These are phyloP conservation scores for Meloidogyne hapla DNA, from an alignment of 1,140 invertebrate species.

Conservation along the genomic window DNA sequence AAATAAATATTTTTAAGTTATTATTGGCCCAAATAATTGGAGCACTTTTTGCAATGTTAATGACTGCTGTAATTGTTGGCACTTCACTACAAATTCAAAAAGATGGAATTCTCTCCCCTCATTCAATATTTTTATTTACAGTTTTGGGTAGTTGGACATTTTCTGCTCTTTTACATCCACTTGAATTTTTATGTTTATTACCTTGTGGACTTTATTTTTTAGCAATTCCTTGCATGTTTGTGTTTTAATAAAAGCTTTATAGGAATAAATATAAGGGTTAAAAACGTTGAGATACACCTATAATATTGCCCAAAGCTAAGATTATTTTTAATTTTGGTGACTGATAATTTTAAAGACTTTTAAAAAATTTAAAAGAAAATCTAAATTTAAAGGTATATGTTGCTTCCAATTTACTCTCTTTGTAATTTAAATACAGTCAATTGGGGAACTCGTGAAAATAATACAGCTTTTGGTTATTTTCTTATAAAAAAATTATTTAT, in stretches of 20 bases:
- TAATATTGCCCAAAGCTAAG: too few relatives aligned
- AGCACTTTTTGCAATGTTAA: conserved; percentile 62
- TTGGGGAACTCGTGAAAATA: conserved; percentile 83
- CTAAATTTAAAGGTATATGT: conserved; percentile 69
- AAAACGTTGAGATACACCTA: too few relatives aligned
- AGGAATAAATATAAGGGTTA: too few relatives aligned
- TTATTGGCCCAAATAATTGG: conserved; percentile 56
- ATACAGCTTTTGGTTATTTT: conserved; percentile 22
- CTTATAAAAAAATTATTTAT: not conserved
- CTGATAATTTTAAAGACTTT: not conserved
- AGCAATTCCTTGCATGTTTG: conserved; percentile 83
- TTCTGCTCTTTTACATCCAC: conserved; percentile 77
- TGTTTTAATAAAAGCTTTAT: too few relatives aligned
- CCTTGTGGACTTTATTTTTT: conserved; percentile 82
- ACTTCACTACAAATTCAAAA: conserved; percentile 76
- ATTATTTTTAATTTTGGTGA: too few relatives aligned
- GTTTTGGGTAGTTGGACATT: conserved; percentile 65
- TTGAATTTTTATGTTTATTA: conserved; percentile 76
- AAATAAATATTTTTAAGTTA: too few relatives aligned
- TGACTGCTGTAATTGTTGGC: conserved; percentile 60
- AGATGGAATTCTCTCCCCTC: conserved; percentile 77
- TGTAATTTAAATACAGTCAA: conserved; percentile 85
- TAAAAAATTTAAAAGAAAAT: not conserved
- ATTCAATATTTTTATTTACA: conserved; percentile 75
- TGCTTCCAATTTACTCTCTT: conserved; percentile 84